A percentile compares a stretch with the other conserved stretches of the same genome.
These are phyloP conservation scores for Corythoichthys haematopterus DNA, from an alignment of 2,113 vertebrate species.

Conservation along the genomic window DNA sequence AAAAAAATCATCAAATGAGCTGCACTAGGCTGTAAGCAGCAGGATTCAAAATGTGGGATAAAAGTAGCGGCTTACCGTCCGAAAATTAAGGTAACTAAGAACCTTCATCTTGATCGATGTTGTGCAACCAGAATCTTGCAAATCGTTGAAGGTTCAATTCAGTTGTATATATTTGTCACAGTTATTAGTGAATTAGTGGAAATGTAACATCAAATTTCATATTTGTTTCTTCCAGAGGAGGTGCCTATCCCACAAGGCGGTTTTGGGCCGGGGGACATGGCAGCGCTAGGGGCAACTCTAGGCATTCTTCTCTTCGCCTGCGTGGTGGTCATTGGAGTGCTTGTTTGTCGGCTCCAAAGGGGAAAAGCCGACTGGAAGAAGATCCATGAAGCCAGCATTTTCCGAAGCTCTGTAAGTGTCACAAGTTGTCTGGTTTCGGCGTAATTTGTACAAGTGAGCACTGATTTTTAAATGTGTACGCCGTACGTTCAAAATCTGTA, in stretches of 20 bases:
- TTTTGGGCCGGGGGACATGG: slow-evolving; percentile 68
- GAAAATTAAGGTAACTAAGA: too few species aligned
- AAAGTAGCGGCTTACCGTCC: too few species aligned
- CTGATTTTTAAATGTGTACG: too few species aligned
- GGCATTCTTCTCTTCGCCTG: slow-evolving; percentile 69
- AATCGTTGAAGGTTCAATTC: not conserved
- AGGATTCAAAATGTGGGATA: too few species aligned
- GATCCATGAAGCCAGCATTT: slow-evolving; percentile 61
- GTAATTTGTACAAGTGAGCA: too few species aligned
- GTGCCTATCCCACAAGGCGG: not conserved
- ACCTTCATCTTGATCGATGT: too few species aligned
- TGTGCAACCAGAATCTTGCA: not conserved
- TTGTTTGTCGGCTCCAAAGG: slow-evolving; percentile 40
- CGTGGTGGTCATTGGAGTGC: slow-evolving; percentile 66
- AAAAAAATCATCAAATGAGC: too few species aligned
- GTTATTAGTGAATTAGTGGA: not conserved
- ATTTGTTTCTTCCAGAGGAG: slow-evolving; percentile 8
- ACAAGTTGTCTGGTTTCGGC: too few species aligned
- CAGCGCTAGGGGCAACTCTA: slow-evolving; percentile 68
- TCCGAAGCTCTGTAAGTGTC: slow-evolving; percentile 64
- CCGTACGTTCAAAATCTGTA: too few species aligned
- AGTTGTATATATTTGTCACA: not conserved
- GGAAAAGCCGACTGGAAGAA: slow-evolving; percentile 59
- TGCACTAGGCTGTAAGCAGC: too few species aligned
- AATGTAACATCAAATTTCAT: not conserved